Conservation (phyloP, 2,113 vertebrate species). For the Nothobranchius kuhntae region DNA sequence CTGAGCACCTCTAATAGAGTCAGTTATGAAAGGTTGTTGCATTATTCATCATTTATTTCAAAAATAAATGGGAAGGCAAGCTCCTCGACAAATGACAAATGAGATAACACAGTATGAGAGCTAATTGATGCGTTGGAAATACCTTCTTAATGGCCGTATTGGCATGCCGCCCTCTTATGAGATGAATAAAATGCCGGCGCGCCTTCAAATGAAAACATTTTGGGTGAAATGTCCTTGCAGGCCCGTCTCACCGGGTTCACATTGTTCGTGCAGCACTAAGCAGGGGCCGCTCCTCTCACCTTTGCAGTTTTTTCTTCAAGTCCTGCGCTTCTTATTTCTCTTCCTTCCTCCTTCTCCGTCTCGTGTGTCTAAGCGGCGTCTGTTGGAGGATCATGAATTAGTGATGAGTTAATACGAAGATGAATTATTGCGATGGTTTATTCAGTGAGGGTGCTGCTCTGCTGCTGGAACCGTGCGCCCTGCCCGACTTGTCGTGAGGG, state of each 20-base stretch:
- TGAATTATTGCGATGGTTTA: slow-evolving; percentile 69
- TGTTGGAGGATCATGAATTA: slow-evolving; percentile 60
- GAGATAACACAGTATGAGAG: slow-evolving; percentile 39
- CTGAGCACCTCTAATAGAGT: slow-evolving; percentile 1
- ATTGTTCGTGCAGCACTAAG: slow-evolving; percentile 20
- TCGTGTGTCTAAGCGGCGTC: slow-evolving; percentile 39
- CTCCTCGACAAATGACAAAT: slow-evolving; percentile 50
- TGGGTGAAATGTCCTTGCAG: slow-evolving; percentile 30
- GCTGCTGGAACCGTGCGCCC: slow-evolving; percentile 14
- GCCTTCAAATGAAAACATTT: slow-evolving; percentile 38
- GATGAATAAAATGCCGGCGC: slow-evolving; percentile 42
- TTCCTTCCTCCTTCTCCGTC: slow-evolving; percentile 12
- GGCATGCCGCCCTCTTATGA: slow-evolving; percentile 51
- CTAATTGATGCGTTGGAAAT: slow-evolving; percentile 63
- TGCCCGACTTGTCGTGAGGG: slow-evolving; percentile 22
- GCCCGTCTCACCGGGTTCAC: slow-evolving; percentile 25
- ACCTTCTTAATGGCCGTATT: slow-evolving; percentile 59
- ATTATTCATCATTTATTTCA: slow-evolving; percentile 40
- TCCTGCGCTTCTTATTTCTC: slow-evolving; percentile 28
- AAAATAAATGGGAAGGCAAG: slow-evolving; percentile 28
- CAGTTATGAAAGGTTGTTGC: slow-evolving; percentile 19
- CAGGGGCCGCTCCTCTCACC: slow-evolving; percentile 28
- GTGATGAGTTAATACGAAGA: slow-evolving; percentile 67
- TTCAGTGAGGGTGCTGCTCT: slow-evolving; percentile 48
- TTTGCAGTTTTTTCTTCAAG: slow-evolving; percentile 30